phyloP scores from a whole-genome alignment of 2,888 invertebrate species.

The Tenthredo amoena region DNA sequence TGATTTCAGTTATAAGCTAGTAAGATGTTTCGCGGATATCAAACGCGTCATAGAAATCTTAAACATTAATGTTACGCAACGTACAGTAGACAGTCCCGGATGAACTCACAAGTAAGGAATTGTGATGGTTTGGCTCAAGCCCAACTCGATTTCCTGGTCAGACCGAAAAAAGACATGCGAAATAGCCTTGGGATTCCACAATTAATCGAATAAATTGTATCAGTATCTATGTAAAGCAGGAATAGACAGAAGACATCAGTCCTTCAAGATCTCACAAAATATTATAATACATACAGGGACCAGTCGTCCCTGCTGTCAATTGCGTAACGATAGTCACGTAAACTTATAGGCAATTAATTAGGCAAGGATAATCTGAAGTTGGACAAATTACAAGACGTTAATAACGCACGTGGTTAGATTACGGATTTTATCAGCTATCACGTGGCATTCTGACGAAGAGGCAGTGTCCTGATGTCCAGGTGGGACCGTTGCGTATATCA shows the following conservation, averaged over 20 bases:
- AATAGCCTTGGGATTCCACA: background rate
- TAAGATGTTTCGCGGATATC: background rate
- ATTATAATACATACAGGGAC: background rate
- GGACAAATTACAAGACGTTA: background rate
- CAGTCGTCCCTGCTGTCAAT: background rate
- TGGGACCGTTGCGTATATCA: constrained; percentile 9
- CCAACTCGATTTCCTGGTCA: background rate
- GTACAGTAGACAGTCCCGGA: background rate
- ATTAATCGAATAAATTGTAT: background rate
- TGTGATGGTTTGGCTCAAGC: background rate
- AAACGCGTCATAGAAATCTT: background rate
- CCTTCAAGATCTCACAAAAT: background rate
- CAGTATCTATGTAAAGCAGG: no score
- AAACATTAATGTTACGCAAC: background rate
- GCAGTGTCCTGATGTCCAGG: constrained; percentile 8
- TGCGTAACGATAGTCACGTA: background rate
- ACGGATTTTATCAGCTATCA: background rate
- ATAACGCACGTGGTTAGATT: background rate
- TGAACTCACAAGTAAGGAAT: constrained; percentile 27
- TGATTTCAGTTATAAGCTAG: background rate
- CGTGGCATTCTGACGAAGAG: background rate
- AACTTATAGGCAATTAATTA: background rate
- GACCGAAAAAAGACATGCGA: background rate
- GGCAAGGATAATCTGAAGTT: background rate
- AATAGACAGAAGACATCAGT: background rate